Conservation (phyloP, 2,888 invertebrate species). For the Dryococelus australis region DNA sequence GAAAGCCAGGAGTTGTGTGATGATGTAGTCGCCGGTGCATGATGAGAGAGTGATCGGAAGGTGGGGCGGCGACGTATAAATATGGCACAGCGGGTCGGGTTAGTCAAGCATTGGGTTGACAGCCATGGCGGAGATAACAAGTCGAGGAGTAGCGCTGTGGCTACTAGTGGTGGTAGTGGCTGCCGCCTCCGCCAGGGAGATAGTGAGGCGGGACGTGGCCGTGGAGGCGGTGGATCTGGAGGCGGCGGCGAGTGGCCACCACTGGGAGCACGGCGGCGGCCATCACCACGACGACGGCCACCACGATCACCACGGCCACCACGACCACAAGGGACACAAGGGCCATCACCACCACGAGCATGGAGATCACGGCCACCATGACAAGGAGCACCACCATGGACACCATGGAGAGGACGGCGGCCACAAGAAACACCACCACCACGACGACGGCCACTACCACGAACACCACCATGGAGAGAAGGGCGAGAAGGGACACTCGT, state of each 20-base stretch:
- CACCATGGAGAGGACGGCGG: slow-evolving; percentile 70
- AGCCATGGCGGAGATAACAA: slow-evolving; percentile 26
- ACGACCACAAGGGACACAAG: slow-evolving; percentile 60
- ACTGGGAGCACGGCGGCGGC: slow-evolving; percentile 72
- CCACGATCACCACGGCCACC: slow-evolving; percentile 61
- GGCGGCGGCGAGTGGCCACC: slow-evolving; percentile 48
- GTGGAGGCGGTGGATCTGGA: slow-evolving; percentile 34
- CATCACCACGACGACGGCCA: slow-evolving; percentile 81
- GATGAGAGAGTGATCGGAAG: not conserved
- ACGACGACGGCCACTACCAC: slow-evolving; percentile 70
- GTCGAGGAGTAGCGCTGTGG: slow-evolving; percentile 13
- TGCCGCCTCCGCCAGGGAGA: not conserved
- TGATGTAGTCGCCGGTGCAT: too few relatives aligned
- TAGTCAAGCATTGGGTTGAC: not conserved
- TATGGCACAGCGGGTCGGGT: not conserved
- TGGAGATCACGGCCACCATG: slow-evolving; percentile 68
- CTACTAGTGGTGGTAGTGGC: slow-evolving; percentile 9
- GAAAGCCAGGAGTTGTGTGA: too few relatives aligned
- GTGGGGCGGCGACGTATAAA: not conserved
- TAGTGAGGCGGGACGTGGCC: not conserved
- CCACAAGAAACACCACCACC: slow-evolving; percentile 70
- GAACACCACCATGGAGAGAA: slow-evolving; percentile 72
- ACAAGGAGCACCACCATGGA: slow-evolving; percentile 63
- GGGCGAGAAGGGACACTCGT: slow-evolving; percentile 72
- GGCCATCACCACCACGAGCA: slow-evolving; percentile 77